Evolutionary conservation across 2,113 vertebrate genomes (phyloP).

Genomic region (Mionectes macconnelli): DNA sequence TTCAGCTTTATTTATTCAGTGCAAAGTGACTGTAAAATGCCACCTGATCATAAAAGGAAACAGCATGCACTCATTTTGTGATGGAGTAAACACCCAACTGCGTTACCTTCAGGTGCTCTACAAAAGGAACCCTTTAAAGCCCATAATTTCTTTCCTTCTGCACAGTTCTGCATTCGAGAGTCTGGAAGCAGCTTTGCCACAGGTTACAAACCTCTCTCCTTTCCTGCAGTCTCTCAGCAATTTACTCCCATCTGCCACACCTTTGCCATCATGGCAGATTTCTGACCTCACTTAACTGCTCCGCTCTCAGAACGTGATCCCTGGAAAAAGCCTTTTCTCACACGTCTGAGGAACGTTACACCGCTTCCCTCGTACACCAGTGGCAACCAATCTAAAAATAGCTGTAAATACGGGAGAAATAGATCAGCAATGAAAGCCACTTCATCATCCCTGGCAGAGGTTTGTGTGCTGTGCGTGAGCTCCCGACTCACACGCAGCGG

Average conservation of each 20-base stretch:
- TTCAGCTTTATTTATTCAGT: conserved; percentile 55
- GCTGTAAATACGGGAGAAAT: not conserved
- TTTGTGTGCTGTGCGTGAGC: not conserved
- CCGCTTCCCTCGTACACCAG: not conserved
- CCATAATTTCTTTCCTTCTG: rapidly evolving
- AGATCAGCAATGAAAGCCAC: not conserved
- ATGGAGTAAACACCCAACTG: not conserved
- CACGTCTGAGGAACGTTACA: not conserved
- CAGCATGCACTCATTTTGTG: not conserved
- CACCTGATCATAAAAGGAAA: not conserved
- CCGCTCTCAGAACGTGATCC: not conserved
- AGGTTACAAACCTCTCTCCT: not conserved
- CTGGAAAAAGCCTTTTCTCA: not conserved
- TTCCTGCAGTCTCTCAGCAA: not conserved
- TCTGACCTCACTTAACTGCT: not conserved
- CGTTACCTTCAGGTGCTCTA: not conserved
- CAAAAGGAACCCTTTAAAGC: not conserved
- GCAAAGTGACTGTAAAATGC: conserved; percentile 48
- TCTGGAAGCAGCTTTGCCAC: not conserved
- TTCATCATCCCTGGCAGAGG: not conserved
- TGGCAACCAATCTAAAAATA: not conserved
- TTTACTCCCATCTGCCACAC: not conserved
- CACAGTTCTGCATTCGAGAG: not conserved
- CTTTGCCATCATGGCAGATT: not conserved
- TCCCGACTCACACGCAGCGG: not conserved